A percentile compares a stretch with the other conserved stretches of the same genome.
Conservation (phyloP, 2,113 vertebrate species). For the Prietella phreatophila region DNA sequence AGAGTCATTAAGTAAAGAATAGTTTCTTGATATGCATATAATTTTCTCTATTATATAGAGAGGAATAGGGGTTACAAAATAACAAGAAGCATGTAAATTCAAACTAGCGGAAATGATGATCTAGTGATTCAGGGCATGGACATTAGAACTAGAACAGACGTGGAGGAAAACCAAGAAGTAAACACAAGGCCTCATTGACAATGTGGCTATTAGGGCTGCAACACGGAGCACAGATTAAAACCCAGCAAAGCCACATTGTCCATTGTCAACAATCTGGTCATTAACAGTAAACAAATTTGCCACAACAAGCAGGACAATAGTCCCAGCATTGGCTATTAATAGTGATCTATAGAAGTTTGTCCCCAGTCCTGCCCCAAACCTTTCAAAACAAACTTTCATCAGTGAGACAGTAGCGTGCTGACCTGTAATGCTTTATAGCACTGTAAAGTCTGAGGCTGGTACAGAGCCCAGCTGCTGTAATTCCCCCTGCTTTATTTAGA, state of each 20-base stretch:
- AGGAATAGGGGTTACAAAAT: not conserved
- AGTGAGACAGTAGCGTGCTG: not conserved
- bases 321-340: not conserved
- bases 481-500: slow-evolving; percentile 41
- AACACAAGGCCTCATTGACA: not conserved
- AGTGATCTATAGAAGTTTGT: not conserved
- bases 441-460: not conserved
- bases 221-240: not conserved
- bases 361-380: slow-evolving; percentile 12
- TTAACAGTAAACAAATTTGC: not conserved
- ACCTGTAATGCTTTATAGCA: slow-evolving; percentile 2
- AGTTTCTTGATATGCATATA: no score
- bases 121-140: not conserved
- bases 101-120: not conserved
- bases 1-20: no score
- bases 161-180: not conserved
- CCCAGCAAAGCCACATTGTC: not conserved
- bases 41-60: no score
- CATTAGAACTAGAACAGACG: not conserved
- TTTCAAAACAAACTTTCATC: slow-evolving; percentile 33
- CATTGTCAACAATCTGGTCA: not conserved
- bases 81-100: not conserved
- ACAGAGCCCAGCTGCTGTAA: slow-evolving; percentile 15
- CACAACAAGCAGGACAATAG: not conserved
- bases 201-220: not conserved